These are phyloP conservation scores for Bombylius major DNA, from an alignment of 2,888 invertebrate species.

Conservation along the genomic window DNA sequence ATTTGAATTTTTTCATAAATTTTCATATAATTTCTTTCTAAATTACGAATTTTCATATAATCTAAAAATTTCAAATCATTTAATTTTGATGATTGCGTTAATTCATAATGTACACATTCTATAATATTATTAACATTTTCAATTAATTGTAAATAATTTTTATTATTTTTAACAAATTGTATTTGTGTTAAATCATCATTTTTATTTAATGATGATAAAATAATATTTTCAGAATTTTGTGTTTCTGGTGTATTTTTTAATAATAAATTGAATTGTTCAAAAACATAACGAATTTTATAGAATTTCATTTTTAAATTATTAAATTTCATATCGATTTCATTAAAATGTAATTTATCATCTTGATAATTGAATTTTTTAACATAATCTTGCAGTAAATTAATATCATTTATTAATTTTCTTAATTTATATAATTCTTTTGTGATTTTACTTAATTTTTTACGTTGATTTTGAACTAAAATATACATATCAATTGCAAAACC, in stretches of 20 bases:
- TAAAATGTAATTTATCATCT: conserved; percentile 18
- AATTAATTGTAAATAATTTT: too few relatives aligned
- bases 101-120: too few relatives aligned
- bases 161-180: too few relatives aligned
- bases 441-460: conserved; percentile 46
- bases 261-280: conserved; percentile 56
- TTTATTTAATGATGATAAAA: too few relatives aligned
- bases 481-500: conserved; percentile 74
- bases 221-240: conserved; percentile 14
- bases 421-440: conserved; percentile 45
- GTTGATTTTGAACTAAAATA: conserved; percentile 52
- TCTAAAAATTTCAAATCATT: conserved; percentile 26
- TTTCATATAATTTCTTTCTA: background rate
- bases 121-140: too few relatives aligned
- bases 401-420: conserved; percentile 37
- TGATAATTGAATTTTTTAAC: conserved; percentile 6
- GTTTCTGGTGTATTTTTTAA: conserved; percentile 48
- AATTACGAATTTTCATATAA: conserved; percentile 17
- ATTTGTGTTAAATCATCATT: too few relatives aligned
- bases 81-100: conserved; percentile 18
- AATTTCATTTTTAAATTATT: conserved; percentile 21
- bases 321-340: conserved; percentile 19
- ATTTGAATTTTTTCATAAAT: conserved; percentile 2
- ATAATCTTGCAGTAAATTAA: conserved; percentile 24
- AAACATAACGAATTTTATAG: conserved; percentile 30